These are phyloP conservation scores for Pogonomyrmex barbatus DNA, from an alignment of 1,140 invertebrate genomes.

Conservation along the genomic window DNA sequence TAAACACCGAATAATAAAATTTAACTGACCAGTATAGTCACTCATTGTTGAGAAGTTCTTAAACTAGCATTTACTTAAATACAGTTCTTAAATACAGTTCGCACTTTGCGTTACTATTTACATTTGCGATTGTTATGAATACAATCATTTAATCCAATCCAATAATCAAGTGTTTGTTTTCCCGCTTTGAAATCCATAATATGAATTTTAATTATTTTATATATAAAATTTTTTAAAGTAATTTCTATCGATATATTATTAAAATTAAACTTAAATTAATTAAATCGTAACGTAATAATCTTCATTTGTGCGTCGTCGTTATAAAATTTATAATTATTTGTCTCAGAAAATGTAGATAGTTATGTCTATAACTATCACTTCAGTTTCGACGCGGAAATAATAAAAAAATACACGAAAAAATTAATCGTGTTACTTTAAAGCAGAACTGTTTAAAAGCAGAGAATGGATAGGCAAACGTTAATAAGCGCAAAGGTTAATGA, in stretches of 20 bases:
- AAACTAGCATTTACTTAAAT: not conserved
- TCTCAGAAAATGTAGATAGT: not conserved
- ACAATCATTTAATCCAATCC: not conserved
- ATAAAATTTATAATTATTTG: not conserved
- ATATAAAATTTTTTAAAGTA: too few species aligned
- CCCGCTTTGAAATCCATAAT: too few species aligned
- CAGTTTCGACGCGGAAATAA: not conserved
- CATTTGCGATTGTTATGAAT: too few species aligned
- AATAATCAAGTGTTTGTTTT: too few species aligned
- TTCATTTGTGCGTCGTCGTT: not conserved
- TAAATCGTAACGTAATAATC: not conserved
- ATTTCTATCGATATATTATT: too few species aligned
- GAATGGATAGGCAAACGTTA: not conserved
- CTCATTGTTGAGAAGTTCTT: conserved; percentile 7
- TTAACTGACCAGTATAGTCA: conserved; percentile 36
- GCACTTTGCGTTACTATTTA: too few species aligned
- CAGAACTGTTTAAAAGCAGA: too few species aligned
- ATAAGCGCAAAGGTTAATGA: conserved; percentile 60
- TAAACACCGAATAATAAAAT: conserved; percentile 15
- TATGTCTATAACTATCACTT: not conserved
- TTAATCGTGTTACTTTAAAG: conserved; percentile 19
- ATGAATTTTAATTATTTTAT: too few species aligned
- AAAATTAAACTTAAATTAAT: not conserved
- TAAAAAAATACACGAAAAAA: not conserved
- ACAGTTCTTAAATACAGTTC: too few species aligned